phyloP scores from a whole-genome alignment of 2,113 vertebrate species.

The Pycnonotus jocosus region DNA sequence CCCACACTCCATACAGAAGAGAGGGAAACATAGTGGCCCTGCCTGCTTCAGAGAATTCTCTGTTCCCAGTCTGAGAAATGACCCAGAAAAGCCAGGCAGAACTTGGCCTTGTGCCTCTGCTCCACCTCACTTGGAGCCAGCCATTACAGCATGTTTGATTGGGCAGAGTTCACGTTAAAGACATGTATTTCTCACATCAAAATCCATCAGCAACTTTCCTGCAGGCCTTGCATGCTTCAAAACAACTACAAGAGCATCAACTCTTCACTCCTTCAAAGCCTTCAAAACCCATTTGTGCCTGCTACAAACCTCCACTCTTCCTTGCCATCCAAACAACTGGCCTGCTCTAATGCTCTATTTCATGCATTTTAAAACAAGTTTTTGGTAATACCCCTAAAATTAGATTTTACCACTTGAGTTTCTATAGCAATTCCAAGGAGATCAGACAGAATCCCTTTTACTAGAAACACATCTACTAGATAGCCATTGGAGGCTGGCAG shows the following conservation, averaged over 20 bases:
- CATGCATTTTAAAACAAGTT: background rate
- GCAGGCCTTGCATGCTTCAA: background rate
- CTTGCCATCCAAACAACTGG: background rate
- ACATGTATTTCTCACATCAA: background rate
- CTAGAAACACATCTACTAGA: background rate
- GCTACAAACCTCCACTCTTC: background rate
- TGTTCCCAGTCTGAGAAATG: background rate
- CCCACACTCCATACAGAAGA: background rate
- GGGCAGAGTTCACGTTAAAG: background rate
- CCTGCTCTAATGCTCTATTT: background rate
- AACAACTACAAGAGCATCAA: background rate
- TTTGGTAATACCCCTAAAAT: background rate
- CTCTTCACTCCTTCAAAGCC: background rate
- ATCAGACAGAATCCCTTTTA: background rate
- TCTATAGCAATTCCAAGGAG: background rate
- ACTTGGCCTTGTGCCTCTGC: background rate
- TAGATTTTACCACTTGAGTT: background rate
- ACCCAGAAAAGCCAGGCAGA: background rate
- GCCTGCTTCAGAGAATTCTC: fast-evolving
- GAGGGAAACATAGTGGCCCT: background rate
- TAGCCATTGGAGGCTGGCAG: background rate
- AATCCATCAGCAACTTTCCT: background rate
- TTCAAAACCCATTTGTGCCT: background rate
- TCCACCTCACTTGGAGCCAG: background rate
- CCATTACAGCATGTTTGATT: background rate